Evolutionary conservation across 2,113 vertebrate genomes (phyloP).

Genomic region (Aegypius monachus): DNA sequence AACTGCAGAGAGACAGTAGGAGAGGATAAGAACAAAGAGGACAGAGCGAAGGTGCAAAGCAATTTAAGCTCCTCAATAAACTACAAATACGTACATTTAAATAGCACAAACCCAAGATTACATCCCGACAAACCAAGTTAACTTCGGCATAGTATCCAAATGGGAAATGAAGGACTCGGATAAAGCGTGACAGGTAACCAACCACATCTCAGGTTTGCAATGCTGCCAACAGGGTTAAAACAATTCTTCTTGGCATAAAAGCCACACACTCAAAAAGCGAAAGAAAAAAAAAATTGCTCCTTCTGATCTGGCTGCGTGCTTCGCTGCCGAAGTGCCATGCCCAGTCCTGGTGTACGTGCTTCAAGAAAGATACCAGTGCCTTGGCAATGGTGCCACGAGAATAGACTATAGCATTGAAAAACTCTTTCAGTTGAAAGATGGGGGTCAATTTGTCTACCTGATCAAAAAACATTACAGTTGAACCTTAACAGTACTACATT

Average conservation of each 20-base stretch:
- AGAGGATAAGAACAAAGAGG: background rate
- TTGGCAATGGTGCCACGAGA: background rate
- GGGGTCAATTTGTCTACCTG: background rate
- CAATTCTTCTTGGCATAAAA: background rate
- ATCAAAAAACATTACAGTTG: background rate
- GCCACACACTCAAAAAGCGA: rapidly evolving
- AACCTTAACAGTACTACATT: background rate
- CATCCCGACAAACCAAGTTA: background rate
- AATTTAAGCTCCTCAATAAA: background rate
- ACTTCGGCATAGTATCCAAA: background rate
- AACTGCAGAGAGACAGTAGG: background rate
- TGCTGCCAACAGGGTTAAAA: background rate
- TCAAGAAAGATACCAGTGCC: background rate
- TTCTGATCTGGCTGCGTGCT: background rate
- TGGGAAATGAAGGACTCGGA: rapidly evolving
- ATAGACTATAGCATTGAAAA: rapidly evolving
- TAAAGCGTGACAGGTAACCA: background rate
- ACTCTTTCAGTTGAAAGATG: rapidly evolving
- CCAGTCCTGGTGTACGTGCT: rapidly evolving
- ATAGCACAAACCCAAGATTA: background rate
- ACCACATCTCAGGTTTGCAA: background rate
- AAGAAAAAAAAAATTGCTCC: background rate
- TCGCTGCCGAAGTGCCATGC: rapidly evolving
- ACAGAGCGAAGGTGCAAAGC: background rate
- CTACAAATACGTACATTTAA: background rate